Evolutionary conservation across 2,113 vertebrate genomes (phyloP).

Genomic region (Equus quagga): DNA sequence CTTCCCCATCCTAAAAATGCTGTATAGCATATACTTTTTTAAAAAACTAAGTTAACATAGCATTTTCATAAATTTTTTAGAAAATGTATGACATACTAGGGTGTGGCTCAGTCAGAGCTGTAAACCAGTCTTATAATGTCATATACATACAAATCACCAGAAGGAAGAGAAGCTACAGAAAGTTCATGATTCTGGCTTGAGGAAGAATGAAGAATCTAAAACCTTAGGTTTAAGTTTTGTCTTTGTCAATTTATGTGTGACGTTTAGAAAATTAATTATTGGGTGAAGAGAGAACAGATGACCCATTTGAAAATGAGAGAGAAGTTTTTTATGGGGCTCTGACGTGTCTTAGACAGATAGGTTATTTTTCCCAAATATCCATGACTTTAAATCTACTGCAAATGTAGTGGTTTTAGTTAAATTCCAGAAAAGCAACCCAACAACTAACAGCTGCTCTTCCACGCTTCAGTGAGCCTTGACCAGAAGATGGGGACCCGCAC

Average conservation of each 20-base stretch:
- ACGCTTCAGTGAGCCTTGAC: slow-evolving; percentile 88
- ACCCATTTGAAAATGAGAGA: too few relatives aligned
- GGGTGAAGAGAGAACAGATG: too few relatives aligned
- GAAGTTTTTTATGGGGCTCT: too few relatives aligned
- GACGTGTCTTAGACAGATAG: too few relatives aligned
- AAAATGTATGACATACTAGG: neutral
- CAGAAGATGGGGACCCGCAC: slow-evolving; percentile 88
- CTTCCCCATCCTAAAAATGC: slow-evolving; percentile 25
- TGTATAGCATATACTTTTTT: neutral
- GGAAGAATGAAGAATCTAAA: neutral
- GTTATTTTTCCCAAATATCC: too few relatives aligned
- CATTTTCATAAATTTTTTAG: neutral
- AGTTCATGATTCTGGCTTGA: neutral
- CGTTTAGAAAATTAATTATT: neutral
- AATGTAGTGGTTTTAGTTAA: neutral
- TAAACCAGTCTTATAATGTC: neutral
- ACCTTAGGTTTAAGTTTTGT: neutral
- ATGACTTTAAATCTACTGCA: neutral
- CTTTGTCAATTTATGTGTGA: neutral
- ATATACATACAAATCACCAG: neutral
- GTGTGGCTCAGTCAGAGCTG: neutral
- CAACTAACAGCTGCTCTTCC: slow-evolving; percentile 17
- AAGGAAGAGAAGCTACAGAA: neutral
- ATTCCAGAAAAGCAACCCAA: neutral
- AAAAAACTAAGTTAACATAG: neutral